Percentiles rank a stretch among this genome's conserved stretches.
These are phyloP conservation scores for Axis porcinus DNA, from an alignment of 2,113 vertebrate genomes.

Conservation along the genomic window DNA sequence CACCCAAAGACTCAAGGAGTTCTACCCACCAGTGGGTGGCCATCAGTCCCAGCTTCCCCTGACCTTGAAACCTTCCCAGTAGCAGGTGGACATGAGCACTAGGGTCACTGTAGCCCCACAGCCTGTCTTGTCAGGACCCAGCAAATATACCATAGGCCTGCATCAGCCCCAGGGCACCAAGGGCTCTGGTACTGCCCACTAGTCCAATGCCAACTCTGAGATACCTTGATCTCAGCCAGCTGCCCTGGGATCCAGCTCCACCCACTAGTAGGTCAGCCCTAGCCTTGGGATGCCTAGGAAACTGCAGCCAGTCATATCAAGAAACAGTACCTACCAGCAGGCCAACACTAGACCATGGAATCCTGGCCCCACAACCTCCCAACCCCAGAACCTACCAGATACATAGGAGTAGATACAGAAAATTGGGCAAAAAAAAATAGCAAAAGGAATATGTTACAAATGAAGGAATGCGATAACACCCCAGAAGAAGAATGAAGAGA, in stretches of 20 bases:
- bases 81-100: neutral
- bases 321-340: neutral
- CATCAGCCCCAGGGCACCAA: neutral
- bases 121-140: neutral
- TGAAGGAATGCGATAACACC: neutral
- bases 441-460: neutral
- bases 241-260: neutral
- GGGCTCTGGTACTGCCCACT: neutral
- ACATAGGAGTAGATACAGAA: neutral
- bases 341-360: neutral
- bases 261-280: neutral
- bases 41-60: neutral
- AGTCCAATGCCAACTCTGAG: neutral
- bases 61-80: neutral
- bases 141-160: neutral
- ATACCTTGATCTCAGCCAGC: neutral
- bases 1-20: neutral
- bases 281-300: neutral
- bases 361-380: neutral
- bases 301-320: neutral
- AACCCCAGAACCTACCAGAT: neutral
- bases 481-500: neutral
- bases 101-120: neutral
- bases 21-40: neutral
- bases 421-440: neutral